A percentile compares a stretch with the other conserved stretches of the same genome.
Evolutionary conservation across 1,140 invertebrate genomes (phyloP).

Genomic region (Coenobita brevimanus): DNA sequence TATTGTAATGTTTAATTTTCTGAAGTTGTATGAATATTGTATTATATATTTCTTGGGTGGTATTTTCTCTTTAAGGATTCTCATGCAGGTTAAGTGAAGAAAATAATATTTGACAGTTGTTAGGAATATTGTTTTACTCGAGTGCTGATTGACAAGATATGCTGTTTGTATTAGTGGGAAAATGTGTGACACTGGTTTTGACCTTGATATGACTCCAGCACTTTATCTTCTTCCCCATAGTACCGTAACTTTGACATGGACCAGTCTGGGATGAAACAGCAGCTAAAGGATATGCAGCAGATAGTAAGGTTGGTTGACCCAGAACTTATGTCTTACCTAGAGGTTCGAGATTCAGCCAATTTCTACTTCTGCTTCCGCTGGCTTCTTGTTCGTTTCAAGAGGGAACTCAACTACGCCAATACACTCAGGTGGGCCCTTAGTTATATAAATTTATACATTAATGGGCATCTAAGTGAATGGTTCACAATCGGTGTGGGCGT

Average conservation of each 20-base stretch:
- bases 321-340: slow-evolving; percentile 88
- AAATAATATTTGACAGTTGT: too few relatives aligned
- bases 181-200: not conserved
- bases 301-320: slow-evolving; percentile 88
- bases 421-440: too few relatives aligned
- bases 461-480: too few relatives aligned
- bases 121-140: too few relatives aligned
- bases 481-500: too few relatives aligned
- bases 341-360: slow-evolving; percentile 94
- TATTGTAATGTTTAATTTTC: too few relatives aligned
- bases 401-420: slow-evolving; percentile 76
- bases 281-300: slow-evolving; percentile 88
- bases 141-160: too few relatives aligned
- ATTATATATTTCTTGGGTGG: too few relatives aligned
- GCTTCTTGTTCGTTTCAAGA: slow-evolving; percentile 80
- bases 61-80: too few relatives aligned
- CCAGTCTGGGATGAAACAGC: slow-evolving; percentile 96
- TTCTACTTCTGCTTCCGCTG: slow-evolving; percentile 99
- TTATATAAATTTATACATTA: too few relatives aligned
- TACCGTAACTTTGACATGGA: slow-evolving; percentile 97
- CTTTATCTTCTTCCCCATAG: slow-evolving; percentile 74
- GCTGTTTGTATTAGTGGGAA: too few relatives aligned
- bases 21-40: not conserved
- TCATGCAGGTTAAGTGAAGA: too few relatives aligned
- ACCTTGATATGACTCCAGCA: not conserved